Evolutionary conservation across 2,888 invertebrate genomes (phyloP), one percentile per base, ranked within the genome.

Genomic region (Pantelozetes paolii): DNA sequence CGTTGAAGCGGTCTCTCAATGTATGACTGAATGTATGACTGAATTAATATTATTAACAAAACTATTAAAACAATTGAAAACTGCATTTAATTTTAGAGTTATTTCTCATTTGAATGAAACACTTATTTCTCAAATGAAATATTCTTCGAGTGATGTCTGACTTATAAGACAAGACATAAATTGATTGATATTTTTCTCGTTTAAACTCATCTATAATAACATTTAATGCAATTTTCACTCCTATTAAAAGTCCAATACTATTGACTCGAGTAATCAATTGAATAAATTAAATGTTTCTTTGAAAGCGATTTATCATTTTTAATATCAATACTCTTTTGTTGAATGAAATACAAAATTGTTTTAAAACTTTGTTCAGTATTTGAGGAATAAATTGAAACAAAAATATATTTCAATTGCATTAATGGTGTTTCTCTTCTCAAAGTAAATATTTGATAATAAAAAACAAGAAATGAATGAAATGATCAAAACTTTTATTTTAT

Each of bases 271-370:
- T 26, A 57, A 57, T 57, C 57, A 9, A 59, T 30, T n/a, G 59
- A 28, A 59, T 59, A 59, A 59, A 59, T 59, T 59, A 59, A 59
- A 59, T 59, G 32, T 32, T 30, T 59, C 30, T 59, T 28, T 59
- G 18, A 28, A 59, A 57, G 18, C 59, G 30, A 59, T 59, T 59
- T 59, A 59, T 59, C 59, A 59, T 59, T 32, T 59, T 30, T 59
- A 5, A 20, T 48, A 48, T 48, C 36, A 36, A 48, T 48, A 48
- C 48, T 9, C 5, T 48, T 15, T 36, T 36, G 36, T 9, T 8
- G 9, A 36, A 36, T 54, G 54, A 9, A 54, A 23, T 23, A 54
- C 13, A 54, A 54, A 50, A 54, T 20, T 23, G 54, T 23, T 54
- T 23, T 23, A 54, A 23, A 54, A 54, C 23, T 54, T 54, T 54